phyloP scores from a whole-genome alignment of 2,888 invertebrate genomes.

The Isoperla grammatica region DNA sequence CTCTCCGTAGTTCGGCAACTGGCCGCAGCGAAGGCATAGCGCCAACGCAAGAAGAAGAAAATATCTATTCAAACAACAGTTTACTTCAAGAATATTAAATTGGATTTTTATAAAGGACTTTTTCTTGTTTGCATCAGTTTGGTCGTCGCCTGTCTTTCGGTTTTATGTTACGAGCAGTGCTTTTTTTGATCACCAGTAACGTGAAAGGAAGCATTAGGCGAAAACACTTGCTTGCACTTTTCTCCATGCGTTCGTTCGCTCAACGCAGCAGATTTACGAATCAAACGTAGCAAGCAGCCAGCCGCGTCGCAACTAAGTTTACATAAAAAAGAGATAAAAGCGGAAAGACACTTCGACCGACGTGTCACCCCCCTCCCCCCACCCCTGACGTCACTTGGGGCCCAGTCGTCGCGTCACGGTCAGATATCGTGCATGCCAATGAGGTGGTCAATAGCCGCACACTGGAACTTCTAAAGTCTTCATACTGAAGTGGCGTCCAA shows the following conservation, averaged over 20 bases:
- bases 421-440: no score
- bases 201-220: conserved; percentile 9
- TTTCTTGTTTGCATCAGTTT: conserved; percentile 1
- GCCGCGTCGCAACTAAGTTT: conserved; percentile 10
- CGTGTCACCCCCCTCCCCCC: conserved; percentile 1
- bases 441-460: no score
- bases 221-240: conserved; percentile 17
- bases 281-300: conserved; percentile 3
- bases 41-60: no score
- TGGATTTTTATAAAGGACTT: not conserved
- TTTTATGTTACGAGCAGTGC: no score
- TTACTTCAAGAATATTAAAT: conserved; percentile 4
- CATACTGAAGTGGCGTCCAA: no score
- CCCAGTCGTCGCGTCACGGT: no score
- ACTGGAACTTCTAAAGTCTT: no score
- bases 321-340: conserved; percentile 17
- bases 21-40: not conserved
- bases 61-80: not conserved
- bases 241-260: conserved; percentile 4
- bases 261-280: not conserved
- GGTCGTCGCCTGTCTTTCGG: no score
- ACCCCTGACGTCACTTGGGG: no score
- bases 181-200: not conserved
- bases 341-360: not conserved
- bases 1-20: not conserved